A percentile compares a stretch with the other conserved stretches of the same genome.
Conservation (phyloP, 2,797 vertebrate species). For the Myotis pilosus region DNA sequence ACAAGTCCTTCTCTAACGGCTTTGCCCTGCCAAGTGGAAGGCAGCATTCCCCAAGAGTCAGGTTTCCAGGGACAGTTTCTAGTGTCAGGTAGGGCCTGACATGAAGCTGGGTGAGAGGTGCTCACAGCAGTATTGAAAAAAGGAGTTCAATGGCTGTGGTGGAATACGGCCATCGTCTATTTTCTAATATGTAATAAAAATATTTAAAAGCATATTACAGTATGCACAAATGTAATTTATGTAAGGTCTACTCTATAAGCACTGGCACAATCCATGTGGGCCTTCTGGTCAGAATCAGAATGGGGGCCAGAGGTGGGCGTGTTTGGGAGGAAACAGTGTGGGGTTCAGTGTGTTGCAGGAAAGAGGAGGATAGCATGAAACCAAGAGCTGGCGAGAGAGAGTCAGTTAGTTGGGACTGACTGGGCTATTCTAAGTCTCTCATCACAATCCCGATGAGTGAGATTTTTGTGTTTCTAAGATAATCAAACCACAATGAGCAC, state of each 20-base stretch:
- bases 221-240: not conserved
- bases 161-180: not conserved
- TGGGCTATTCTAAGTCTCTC: not conserved
- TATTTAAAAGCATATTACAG: not conserved
- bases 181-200: not conserved
- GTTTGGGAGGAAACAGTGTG: not conserved
- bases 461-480: not conserved
- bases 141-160: not conserved
- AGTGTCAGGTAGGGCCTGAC: not conserved
- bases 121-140: not conserved
- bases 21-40: not conserved
- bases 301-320: not conserved
- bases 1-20: not conserved
- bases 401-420: not conserved
- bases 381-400: not conserved
- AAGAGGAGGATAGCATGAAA: not conserved
- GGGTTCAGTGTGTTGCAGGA: rapidly evolving
- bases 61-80: not conserved
- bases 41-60: not conserved
- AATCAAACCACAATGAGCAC: not conserved
- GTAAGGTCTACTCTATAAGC: not conserved
- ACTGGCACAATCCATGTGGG: not conserved
- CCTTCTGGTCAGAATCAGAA: not conserved
- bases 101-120: not conserved
- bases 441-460: not conserved